These are phyloP conservation scores for Brachionichthys hirsutus DNA, from an alignment of 2,113 vertebrate genomes.

Conservation along the genomic window DNA sequence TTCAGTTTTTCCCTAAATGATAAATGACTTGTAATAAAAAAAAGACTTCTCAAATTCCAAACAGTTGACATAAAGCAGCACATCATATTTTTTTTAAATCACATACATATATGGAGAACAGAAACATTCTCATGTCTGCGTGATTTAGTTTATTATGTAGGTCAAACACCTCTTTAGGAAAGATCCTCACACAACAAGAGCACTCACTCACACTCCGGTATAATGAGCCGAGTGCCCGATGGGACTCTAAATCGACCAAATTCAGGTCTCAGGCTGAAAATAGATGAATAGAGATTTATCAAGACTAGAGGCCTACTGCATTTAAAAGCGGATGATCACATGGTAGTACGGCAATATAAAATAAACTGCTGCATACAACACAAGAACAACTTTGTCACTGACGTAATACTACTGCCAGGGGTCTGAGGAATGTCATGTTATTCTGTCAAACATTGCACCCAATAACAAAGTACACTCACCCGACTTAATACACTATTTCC, in stretches of 20 bases:
- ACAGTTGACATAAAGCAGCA: neutral
- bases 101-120: conserved; percentile 1
- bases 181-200: conserved; percentile 43
- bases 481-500: neutral
- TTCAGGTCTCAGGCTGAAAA: conserved; percentile 60
- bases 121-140: conserved; percentile 7
- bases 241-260: conserved; percentile 54
- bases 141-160: conserved; percentile 45
- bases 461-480: conserved; percentile 39
- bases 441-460: conserved; percentile 66
- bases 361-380: conserved; percentile 15
- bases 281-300: conserved; percentile 44
- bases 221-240: conserved; percentile 58
- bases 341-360: neutral
- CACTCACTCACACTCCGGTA: conserved; percentile 35
- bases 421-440: conserved; percentile 68
- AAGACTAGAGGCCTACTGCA: conserved; percentile 30
- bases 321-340: neutral
- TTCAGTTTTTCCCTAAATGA: neutral
- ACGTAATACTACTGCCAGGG: conserved; percentile 53
- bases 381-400: conserved; percentile 54
- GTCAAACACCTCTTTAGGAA: conserved; percentile 54
- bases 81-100: neutral
- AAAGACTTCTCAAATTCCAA: neutral
- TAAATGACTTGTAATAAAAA: neutral